Conservation (phyloP, 2,888 invertebrate genomes). For the Leucozona laternaria region DNA sequence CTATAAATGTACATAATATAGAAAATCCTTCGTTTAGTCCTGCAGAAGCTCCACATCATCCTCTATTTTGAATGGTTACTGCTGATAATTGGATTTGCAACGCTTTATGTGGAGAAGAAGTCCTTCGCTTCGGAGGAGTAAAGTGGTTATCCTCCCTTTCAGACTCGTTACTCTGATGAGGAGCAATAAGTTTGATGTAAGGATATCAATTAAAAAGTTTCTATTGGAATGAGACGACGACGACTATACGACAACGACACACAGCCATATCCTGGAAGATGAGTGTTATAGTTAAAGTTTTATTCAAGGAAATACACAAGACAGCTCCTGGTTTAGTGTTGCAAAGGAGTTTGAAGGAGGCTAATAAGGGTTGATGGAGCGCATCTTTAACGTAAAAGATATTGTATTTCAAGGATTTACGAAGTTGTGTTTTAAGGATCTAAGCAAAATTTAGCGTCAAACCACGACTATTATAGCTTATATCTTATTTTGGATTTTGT, state of each 20-base stretch:
- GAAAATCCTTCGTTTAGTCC: slow-evolving; percentile 12
- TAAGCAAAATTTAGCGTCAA: slow-evolving; percentile 43
- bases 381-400: slow-evolving; percentile 17
- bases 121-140: neutral
- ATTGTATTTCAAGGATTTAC: slow-evolving; percentile 28
- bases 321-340: neutral
- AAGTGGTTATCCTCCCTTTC: no score
- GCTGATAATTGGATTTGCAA: slow-evolving; percentile 75
- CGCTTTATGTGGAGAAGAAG: slow-evolving; percentile 66
- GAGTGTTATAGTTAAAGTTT: slow-evolving; percentile 14
- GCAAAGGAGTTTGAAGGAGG: slow-evolving; percentile 55
- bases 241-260: neutral
- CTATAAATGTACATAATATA: neutral
- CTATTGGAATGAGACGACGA: slow-evolving; percentile 45
- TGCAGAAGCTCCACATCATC: slow-evolving; percentile 32
- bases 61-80: slow-evolving; percentile 58
- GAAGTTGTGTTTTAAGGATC: neutral
- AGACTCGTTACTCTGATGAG: slow-evolving; percentile 23
- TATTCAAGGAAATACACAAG: slow-evolving; percentile 36
- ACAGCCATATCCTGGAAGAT: slow-evolving; percentile 3
- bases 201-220: slow-evolving; percentile 75
- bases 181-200: slow-evolving; percentile 74
- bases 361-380: slow-evolving; percentile 72
- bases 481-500: slow-evolving; percentile 33
- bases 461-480: slow-evolving; percentile 32